Conservation (phyloP, 2,797 vertebrate genomes). For the Myotis pilosus region DNA sequence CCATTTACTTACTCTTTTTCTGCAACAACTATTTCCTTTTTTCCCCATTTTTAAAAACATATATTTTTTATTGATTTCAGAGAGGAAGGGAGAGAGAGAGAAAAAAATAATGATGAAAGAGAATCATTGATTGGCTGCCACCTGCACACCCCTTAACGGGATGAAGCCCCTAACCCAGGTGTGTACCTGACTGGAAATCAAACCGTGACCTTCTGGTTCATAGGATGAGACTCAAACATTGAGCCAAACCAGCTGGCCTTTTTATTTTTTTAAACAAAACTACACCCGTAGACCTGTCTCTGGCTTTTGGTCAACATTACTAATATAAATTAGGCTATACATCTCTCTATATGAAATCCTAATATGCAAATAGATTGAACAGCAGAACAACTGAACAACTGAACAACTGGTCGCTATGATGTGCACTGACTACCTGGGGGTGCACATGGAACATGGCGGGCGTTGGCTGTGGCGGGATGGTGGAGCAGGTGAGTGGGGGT, state of each 20-base stretch:
- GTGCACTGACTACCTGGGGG: too few species aligned
- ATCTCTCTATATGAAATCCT: too few species aligned
- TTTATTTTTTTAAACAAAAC: not conserved
- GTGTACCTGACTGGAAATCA: not conserved
- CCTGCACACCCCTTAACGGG: not conserved
- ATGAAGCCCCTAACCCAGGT: not conserved
- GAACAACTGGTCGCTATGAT: too few species aligned
- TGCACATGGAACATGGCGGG: too few species aligned
- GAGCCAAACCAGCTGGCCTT: not conserved
- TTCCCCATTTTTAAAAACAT: not conserved
- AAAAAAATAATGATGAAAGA: not conserved
- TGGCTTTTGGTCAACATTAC: not conserved
- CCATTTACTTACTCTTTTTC: not conserved
- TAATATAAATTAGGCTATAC: not conserved
- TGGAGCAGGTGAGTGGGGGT: too few species aligned
- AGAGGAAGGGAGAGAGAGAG: not conserved
- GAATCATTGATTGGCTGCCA: not conserved
- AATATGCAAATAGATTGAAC: too few species aligned
- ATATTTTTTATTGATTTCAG: not conserved
- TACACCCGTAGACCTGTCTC: not conserved
- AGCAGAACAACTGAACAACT: too few species aligned
- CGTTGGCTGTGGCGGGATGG: accelerated
- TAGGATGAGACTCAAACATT: not conserved
- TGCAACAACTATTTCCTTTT: not conserved
- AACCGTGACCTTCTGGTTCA: not conserved